These are phyloP conservation scores for Parnassius smintheus DNA, from an alignment of 2,888 invertebrate genomes.

Conservation along the genomic window DNA sequence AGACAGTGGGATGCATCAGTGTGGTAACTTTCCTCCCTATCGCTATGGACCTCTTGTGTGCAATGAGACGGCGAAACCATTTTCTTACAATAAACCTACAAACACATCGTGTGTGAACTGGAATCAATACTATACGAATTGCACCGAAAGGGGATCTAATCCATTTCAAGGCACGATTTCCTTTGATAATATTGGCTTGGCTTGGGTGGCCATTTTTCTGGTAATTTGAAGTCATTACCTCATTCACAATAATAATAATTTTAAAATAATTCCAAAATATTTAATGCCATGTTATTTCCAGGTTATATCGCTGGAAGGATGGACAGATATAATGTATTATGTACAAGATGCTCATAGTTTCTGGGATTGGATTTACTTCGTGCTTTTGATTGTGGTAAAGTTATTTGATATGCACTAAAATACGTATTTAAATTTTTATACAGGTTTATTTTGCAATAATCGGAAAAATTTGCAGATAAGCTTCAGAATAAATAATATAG, in stretches of 20 bases:
- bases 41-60: slow-evolving; percentile 87
- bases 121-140: slow-evolving; percentile 99
- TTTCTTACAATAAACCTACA: slow-evolving; percentile 83
- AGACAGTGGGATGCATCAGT: slow-evolving; percentile 97
- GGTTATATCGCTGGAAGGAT: slow-evolving; percentile 99
- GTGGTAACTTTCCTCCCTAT: slow-evolving; percentile 90
- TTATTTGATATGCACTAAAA: not conserved
- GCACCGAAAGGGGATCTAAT: slow-evolving; percentile 95
- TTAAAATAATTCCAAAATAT: not conserved
- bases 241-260: not conserved
- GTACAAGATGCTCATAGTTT: slow-evolving; percentile 99
- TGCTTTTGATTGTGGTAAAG: slow-evolving; percentile 98
- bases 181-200: slow-evolving; percentile 99
- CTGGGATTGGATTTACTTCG: slow-evolving; percentile 99
- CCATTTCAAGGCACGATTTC: slow-evolving; percentile 99
- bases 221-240: slow-evolving; percentile 72
- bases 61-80: slow-evolving; percentile 86
- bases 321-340: slow-evolving; percentile 99
- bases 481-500: no score
- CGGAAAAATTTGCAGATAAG: no score
- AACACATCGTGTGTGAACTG: slow-evolving; percentile 96
- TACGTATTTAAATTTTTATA: no score
- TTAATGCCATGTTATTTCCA: slow-evolving; percentile 56
- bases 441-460: no score
- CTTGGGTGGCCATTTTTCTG: slow-evolving; percentile 99